These are phyloP conservation scores for Apis cerana DNA, from an alignment of 1,140 invertebrate species.

Conservation along the genomic window DNA sequence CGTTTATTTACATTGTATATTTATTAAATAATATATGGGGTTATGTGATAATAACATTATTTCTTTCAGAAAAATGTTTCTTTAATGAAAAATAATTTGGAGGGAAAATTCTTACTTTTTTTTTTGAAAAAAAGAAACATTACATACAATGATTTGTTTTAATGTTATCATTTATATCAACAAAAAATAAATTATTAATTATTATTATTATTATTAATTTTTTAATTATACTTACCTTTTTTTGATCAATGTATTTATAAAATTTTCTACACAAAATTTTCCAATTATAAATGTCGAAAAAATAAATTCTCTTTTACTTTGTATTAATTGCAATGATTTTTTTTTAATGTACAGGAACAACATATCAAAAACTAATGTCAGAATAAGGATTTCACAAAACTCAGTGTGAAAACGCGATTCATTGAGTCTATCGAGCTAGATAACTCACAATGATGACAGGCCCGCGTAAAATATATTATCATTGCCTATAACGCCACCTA, in stretches of 20 bases:
- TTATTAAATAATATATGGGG: not conserved
- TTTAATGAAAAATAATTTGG: not conserved
- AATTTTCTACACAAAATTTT: not conserved
- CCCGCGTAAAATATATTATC: constrained; percentile 23
- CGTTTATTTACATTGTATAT: not conserved
- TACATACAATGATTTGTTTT: no score
- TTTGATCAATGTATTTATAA: not conserved
- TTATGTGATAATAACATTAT: not conserved
- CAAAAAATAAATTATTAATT: not conserved
- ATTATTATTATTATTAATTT: not conserved
- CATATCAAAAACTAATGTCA: not conserved
- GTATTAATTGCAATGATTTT: not conserved
- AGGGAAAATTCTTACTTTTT: no score
- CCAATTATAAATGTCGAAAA: not conserved
- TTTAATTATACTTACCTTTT: constrained; percentile 14
- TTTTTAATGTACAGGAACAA: not conserved
- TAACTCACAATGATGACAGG: not conserved
- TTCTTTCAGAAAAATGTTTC: not conserved
- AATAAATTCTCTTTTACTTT: not conserved
- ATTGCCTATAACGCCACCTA: constrained; percentile 24
- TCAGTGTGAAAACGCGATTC: not conserved
- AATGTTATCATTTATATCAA: no score
- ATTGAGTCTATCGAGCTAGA: not conserved
- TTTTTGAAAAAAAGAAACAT: no score
- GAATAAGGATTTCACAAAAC: not conserved